phyloP scores from a whole-genome alignment of 2,888 invertebrate species.

The Ectropis crepuscularia region DNA sequence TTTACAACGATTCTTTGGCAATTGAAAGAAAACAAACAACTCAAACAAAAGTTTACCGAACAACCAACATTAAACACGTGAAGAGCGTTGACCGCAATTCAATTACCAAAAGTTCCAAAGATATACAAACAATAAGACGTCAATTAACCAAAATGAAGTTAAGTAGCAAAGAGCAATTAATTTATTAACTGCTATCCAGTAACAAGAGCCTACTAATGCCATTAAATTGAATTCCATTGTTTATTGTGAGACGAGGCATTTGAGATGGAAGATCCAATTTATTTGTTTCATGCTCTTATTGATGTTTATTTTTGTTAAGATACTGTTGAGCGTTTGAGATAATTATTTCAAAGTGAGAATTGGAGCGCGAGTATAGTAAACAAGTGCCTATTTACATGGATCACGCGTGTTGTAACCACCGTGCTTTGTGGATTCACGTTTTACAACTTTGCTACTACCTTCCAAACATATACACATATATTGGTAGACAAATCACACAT shows the following conservation, averaged over 20 bases:
- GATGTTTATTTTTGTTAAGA: slow-evolving; percentile 35
- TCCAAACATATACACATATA: too few species aligned
- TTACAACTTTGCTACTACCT: not conserved
- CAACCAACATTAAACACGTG: slow-evolving; percentile 9
- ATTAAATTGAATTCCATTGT: slow-evolving; percentile 46
- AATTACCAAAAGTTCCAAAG: slow-evolving; percentile 24
- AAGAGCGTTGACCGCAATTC: slow-evolving; percentile 17
- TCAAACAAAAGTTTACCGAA: slow-evolving; percentile 1
- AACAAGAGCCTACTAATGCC: slow-evolving; percentile 45
- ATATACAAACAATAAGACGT: slow-evolving; percentile 27
- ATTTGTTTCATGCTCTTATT: slow-evolving; percentile 39
- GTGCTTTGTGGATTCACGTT: not conserved
- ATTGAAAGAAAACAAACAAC: not conserved
- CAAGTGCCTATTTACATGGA: slow-evolving; percentile 6
- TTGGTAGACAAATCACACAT: too few species aligned
- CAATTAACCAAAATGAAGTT: slow-evolving; percentile 33
- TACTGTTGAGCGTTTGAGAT: slow-evolving; percentile 22
- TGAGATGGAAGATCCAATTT: slow-evolving; percentile 45
- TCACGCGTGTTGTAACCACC: not conserved
- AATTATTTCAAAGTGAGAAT: slow-evolving; percentile 22
- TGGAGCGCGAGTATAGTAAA: slow-evolving; percentile 16
- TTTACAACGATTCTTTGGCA: too few species aligned
- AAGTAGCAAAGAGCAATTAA: slow-evolving; percentile 40
- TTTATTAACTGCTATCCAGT: slow-evolving; percentile 40
- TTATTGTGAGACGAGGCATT: slow-evolving; percentile 45